These are phyloP conservation scores for Bombus haemorrhoidalis DNA, from an alignment of 1,140 invertebrate species.

Conservation along the genomic window DNA sequence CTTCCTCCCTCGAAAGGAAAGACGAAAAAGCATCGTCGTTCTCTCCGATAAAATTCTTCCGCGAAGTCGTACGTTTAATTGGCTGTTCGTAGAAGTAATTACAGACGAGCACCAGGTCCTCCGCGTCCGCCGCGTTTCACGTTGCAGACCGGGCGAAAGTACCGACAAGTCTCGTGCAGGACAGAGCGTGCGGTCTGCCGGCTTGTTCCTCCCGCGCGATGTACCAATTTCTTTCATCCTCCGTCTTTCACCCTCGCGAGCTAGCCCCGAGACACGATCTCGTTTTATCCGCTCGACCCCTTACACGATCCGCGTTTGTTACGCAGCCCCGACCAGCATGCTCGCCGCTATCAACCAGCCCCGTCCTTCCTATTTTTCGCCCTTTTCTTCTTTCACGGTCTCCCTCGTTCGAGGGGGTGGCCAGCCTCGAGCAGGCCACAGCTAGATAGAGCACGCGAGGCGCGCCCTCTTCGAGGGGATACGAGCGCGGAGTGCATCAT, in stretches of 20 bases:
- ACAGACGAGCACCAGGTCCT: neutral
- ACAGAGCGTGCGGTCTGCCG: conserved; percentile 8
- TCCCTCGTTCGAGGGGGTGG: conserved; percentile 55
- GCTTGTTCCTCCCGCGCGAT: conserved; percentile 73
- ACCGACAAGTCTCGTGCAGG: neutral
- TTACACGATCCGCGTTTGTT: conserved; percentile 80
- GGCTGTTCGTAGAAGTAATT: conserved; percentile 1
- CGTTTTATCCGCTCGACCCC: conserved; percentile 80
- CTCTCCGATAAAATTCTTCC: conserved; percentile 3
- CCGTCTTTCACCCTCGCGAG: conserved; percentile 64
- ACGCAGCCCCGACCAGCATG: conserved; percentile 48
- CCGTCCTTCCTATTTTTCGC: conserved; percentile 21
- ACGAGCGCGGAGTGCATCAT: conserved; percentile 43
- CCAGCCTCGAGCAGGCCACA: conserved; percentile 63
- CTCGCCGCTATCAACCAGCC: conserved; percentile 39
- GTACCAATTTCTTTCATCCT: conserved; percentile 79
- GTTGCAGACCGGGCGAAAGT: neutral
- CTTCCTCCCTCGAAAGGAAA: neutral
- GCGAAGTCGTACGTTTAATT: conserved; percentile 11
- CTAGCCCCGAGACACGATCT: conserved; percentile 76
- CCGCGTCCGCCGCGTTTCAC: neutral
- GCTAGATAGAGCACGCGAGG: conserved; percentile 72
- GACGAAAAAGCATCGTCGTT: neutral
- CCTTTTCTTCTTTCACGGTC: conserved; percentile 29
- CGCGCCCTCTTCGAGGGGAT: conserved; percentile 48